These are phyloP conservation scores for Elysia chlorotica DNA, from an alignment of 1,140 invertebrate species.

Conservation along the genomic window DNA sequence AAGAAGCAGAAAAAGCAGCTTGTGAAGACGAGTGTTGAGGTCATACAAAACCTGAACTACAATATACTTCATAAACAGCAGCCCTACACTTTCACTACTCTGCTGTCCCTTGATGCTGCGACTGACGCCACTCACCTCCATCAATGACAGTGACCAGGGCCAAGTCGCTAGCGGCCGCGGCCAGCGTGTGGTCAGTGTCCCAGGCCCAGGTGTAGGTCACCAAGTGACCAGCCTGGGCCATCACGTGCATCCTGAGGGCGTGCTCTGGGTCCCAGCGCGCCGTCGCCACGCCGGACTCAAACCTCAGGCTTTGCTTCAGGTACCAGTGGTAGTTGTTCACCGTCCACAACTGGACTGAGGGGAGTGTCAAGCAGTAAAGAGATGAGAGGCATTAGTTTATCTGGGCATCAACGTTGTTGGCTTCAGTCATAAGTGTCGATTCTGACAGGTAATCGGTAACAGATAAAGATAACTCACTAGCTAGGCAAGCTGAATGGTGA, in stretches of 20 bases:
- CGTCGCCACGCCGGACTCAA: conserved; percentile 59
- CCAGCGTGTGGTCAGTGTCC: conserved; percentile 67
- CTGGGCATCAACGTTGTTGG: too few species aligned
- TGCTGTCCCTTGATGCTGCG: background rate
- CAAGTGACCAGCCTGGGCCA: conserved; percentile 66
- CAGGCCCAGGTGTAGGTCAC: conserved; percentile 71
- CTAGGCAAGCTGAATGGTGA: too few species aligned
- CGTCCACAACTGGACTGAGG: conserved; percentile 77
- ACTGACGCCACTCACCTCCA: conserved; percentile 70
- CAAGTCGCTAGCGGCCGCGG: conserved; percentile 53
- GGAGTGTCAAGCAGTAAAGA: too few species aligned
- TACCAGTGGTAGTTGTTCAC: conserved; percentile 91
- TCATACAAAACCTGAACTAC: too few species aligned
- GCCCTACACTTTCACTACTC: too few species aligned
- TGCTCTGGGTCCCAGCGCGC: conserved; percentile 69
- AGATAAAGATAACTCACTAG: too few species aligned
- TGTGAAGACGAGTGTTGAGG: too few species aligned
- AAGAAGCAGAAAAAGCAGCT: too few species aligned
- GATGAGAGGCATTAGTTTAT: too few species aligned
- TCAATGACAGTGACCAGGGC: conserved; percentile 77
- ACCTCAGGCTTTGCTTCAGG: conserved; percentile 75
- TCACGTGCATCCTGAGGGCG: conserved; percentile 69
- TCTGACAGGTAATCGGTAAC: too few species aligned
- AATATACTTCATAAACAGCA: too few species aligned
- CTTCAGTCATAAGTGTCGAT: too few species aligned